Percentiles rank a stretch among this genome's conserved stretches.
Evolutionary conservation across 37 sponge, comb jelly and placozoan species (phyloP).

Genomic region (Tethya wilhelma): DNA sequence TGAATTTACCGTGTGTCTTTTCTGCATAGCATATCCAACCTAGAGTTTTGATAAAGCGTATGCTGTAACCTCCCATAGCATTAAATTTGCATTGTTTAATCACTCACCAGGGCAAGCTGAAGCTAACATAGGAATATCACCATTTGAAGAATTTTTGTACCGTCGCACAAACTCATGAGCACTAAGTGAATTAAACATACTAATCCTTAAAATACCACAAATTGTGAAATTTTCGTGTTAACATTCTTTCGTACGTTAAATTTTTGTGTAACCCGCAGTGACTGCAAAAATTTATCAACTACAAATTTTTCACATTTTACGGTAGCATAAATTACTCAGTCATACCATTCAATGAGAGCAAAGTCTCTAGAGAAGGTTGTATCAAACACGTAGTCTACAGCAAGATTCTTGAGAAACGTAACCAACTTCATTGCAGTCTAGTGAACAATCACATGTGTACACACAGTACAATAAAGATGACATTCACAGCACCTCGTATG

Average conservation of each 20-base stretch:
- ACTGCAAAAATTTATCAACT: neutral
- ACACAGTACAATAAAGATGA: conserved; percentile 7
- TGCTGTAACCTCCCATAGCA: neutral
- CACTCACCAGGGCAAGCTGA: conserved; percentile 96
- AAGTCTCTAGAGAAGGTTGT: conserved; percentile 83
- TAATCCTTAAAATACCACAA: too few species aligned
- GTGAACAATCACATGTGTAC: neutral
- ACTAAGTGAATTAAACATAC: conserved; percentile 20
- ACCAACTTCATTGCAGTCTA: conserved; percentile 60
- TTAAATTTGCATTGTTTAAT: neutral
- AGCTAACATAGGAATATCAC: conserved; percentile 85
- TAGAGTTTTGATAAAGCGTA: conserved; percentile 2
- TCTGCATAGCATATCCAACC: conserved; percentile 99
- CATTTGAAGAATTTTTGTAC: conserved; percentile 19
- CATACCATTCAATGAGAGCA: conserved; percentile 86
- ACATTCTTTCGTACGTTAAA: too few species aligned
- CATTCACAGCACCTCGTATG: too few species aligned
- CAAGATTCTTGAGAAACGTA: conserved; percentile 74
- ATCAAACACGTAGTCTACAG: conserved; percentile 88
- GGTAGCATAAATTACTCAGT: neutral
- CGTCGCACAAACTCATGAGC: conserved; percentile 81
- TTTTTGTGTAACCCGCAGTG: neutral
- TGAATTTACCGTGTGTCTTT: conserved; percentile 91
- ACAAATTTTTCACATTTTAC: neutral
- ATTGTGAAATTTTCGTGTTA: too few species aligned